Base-by-base conservation (phyloP, 2,888 invertebrate genomes). In the Xanthostigma xanthostigma region DNA sequence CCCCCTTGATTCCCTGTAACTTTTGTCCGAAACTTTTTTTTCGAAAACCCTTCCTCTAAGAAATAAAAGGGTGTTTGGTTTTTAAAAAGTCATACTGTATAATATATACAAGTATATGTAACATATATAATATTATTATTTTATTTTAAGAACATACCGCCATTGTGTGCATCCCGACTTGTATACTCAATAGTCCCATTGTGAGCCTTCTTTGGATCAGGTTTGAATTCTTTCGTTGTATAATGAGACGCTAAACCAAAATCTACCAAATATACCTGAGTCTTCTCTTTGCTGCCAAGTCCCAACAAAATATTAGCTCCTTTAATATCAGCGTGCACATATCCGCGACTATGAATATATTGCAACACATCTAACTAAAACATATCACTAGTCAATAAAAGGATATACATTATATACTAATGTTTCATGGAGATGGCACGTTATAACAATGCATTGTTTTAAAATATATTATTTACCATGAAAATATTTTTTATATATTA, bases 161-260 rank as follows among this genome's bases (percentile, higher is more conserved):
- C 97, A 55, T 83, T 74, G 69, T 98, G 98, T 4, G 95, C 95
- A 73, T 98, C 98, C 51, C 91, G 72, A 56, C 95, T 95, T 0
- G 94, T 90, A 63, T 93, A 98, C 62, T 97, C 94, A 51, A 95
- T 85, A 0, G 98, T 98, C 1, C 98, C 98, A 66, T 98, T 89
- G 63, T 98, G 96, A 52, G 92, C 93, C 63, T 83, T 85, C 58
- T 88, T 88, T 0, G 89, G 87, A 67, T 96, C 90, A 0, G 85
- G 81, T 63, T 88, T 89, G 63, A 86, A 92, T 49, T 83, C 83
- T 58, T 84, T 85, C 0, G 80, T 81, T 2, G 75, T 76, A 56
- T 78, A 84, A 55, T 80, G 79, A 11, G 81, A 78, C 0, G 92
- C 94, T 38, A 97, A 70, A 0, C 97, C 97, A 68, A 85, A 98